Conservation (phyloP, 2,888 invertebrate species). For the Tetheella fluctuosa region DNA sequence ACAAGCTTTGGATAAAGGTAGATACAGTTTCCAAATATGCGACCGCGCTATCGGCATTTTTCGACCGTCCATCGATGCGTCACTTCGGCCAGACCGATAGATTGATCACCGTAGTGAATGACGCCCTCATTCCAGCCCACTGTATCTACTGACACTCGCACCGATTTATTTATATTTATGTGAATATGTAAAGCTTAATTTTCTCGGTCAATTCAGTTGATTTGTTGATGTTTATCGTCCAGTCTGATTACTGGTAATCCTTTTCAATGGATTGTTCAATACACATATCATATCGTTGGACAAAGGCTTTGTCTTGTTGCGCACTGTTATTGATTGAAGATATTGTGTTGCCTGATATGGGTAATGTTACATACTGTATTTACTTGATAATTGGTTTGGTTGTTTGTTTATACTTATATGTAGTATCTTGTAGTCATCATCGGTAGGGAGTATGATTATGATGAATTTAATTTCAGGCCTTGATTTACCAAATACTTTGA, state of each 20-base stretch:
- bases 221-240: slow-evolving; percentile 7
- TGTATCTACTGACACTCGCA: slow-evolving; percentile 32
- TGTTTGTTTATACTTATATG: background rate
- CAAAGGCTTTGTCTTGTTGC: slow-evolving; percentile 1
- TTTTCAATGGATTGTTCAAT: background rate
- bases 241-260: background rate
- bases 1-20: too few species aligned
- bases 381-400: background rate
- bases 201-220: background rate
- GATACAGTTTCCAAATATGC: too few species aligned
- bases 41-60: slow-evolving; percentile 66
- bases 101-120: slow-evolving; percentile 73
- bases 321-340: background rate
- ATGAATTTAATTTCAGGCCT: too few species aligned
- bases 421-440: background rate
- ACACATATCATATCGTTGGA: background rate
- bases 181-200: slow-evolving; percentile 25
- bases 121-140: slow-evolving; percentile 61
- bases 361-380: background rate
- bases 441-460: background rate
- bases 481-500: slow-evolving; percentile 1
- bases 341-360: background rate
- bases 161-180: slow-evolving; percentile 32
- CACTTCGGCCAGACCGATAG: slow-evolving; percentile 61
- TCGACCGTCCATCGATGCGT: slow-evolving; percentile 69